Conservation (phyloP, 2,113 vertebrate genomes). For the Poecile atricapillus region DNA sequence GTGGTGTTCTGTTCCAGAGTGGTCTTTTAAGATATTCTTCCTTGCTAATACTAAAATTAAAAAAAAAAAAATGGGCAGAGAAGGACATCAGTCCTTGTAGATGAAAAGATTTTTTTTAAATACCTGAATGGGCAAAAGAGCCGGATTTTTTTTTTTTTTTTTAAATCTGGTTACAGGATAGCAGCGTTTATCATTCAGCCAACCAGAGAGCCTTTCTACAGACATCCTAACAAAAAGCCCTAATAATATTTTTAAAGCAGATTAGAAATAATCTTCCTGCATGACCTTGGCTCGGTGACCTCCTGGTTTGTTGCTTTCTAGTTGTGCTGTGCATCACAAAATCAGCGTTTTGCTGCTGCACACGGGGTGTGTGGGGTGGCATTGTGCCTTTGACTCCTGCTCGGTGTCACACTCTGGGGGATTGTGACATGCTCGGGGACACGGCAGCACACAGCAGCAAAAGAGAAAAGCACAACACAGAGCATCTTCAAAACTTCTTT, state of each 20-base stretch:
- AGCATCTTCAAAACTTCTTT: not conserved
- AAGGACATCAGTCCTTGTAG: not conserved
- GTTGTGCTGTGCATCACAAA: not conserved
- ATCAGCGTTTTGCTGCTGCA: not conserved
- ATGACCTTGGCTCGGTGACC: conserved; percentile 23
- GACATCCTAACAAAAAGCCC: conserved; percentile 29
- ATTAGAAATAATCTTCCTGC: conserved; percentile 61
- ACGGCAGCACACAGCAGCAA: conserved; percentile 19
- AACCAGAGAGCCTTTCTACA: conserved; percentile 1
- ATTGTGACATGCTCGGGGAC: not conserved
- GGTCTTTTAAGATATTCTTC: not conserved
- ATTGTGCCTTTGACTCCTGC: not conserved
- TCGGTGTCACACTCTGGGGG: not conserved
- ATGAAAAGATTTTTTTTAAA: not conserved
- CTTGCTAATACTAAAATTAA: not conserved
- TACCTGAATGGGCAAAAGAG: not conserved
- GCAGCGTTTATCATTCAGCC: conserved; percentile 25
- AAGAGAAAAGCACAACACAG: conserved; percentile 9
- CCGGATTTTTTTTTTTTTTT: not conserved
- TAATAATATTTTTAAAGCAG: conserved; percentile 69
- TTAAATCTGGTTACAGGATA: not conserved
- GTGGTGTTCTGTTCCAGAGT: not conserved
- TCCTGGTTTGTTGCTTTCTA: not conserved
- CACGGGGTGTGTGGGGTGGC: not conserved
- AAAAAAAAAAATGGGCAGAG: not conserved